Base-by-base conservation (phyloP, 2,888 invertebrate species). In the Nomada lathburiana region DNA sequence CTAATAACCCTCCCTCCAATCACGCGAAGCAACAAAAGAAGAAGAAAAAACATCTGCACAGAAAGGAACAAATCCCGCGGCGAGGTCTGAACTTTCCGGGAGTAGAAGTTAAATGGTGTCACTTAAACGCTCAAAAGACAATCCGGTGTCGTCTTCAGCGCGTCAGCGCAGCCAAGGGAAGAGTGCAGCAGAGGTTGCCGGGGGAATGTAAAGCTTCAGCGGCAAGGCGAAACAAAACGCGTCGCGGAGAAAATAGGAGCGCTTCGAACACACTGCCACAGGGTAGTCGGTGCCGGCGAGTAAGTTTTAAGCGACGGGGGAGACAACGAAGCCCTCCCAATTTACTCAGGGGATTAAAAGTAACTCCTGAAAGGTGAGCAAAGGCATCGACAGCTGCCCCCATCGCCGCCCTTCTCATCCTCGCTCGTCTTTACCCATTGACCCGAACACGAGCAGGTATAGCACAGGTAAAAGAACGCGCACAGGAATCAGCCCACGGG, bases 311-410 rank as follows among this genome's bases (percentile, higher is more conserved):
- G 47, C 20, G 50, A 36, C 36, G n/a, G 29, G 18, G 68, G 36
- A 57, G 65, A 68, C 84, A 65, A 75, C 74, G 29, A 53, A 0
- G n/a, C 52, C 29, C 62, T 52, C 47, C n/a, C 36, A 67, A 79
- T 74, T 84, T 68, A 78, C 74, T 76, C 75, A 57, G 18, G 44
- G 72, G 78, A 72, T 83, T 74, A 79, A 79, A 85, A 76, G 76
- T 76, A 74, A 68, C 70, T 68, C 10, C 44, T 10, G 20, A 73
- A 74, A 75, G 44, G 64, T 26, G 65, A 73, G 72, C 29, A 73
- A 59, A 74, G 64, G 70, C 47, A 63, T 65, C 26, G 36, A 47
- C 68, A 57, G 29, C n/a, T 9, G 36, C 29, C 20, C 29, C 18
- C 57, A n/a, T 20, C 4, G 2, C 10, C n/a, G 7, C 50, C 18